Evolutionary conservation across 2,113 vertebrate species (phyloP).

Genomic region (Salvator merianae): DNA sequence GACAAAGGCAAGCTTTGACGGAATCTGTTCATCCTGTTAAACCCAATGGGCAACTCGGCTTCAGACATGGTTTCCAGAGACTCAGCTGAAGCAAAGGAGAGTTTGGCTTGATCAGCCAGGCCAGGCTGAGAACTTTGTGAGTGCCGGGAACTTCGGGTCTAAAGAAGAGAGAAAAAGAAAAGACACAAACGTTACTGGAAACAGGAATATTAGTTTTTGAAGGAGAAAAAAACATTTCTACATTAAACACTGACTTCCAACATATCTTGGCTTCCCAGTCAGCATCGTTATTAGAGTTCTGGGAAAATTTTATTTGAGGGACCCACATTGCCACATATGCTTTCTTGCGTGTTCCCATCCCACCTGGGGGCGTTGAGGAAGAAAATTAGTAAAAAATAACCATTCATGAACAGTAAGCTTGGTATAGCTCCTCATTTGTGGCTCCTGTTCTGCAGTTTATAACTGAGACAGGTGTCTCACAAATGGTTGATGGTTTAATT

Average conservation of each 20-base stretch:
- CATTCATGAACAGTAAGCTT: no score
- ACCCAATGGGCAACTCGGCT: constrained; percentile 94
- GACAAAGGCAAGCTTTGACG: constrained; percentile 96
- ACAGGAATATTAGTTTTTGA: not conserved
- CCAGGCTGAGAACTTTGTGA: constrained; percentile 95
- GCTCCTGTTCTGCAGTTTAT: no score
- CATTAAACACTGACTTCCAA: not conserved
- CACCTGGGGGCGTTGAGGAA: no score
- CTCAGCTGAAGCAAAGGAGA: constrained; percentile 96
- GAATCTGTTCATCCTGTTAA: constrained; percentile 97
- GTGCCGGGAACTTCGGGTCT: constrained; percentile 95
- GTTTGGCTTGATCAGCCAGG: constrained; percentile 95
- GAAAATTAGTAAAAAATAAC: no score
- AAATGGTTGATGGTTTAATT: no score
- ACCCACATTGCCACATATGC: no score
- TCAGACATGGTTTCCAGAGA: constrained; percentile 99
- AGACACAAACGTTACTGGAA: not conserved
- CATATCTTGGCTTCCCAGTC: not conserved
- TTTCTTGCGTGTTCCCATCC: no score
- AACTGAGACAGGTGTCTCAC: no score
- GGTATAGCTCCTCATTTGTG: no score
- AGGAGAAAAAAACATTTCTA: not conserved
- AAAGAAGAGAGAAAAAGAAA: constrained; percentile 10
- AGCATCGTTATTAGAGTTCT: no score
- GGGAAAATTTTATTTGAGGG: no score